A percentile compares a stretch with the other conserved stretches of the same genome.
Evolutionary conservation across 2,113 vertebrate species (phyloP).

Genomic region (Lepidothrix coronata): DNA sequence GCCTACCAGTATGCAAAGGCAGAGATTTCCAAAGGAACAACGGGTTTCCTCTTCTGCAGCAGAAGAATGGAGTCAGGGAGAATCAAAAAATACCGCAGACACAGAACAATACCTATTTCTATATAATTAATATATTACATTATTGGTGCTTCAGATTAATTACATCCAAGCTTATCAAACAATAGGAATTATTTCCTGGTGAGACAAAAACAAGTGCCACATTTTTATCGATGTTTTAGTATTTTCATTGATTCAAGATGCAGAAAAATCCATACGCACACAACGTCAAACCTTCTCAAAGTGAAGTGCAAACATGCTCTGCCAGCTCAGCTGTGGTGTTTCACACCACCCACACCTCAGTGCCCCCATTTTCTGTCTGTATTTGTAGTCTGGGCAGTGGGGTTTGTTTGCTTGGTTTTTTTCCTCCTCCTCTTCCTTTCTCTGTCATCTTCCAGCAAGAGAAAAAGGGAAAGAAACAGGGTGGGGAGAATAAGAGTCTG

Average conservation of each 20-base stretch:
- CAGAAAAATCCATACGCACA: not conserved
- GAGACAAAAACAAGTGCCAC: not conserved
- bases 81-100: not conserved
- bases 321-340: not conserved
- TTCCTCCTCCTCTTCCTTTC: not conserved
- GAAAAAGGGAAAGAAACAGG: not conserved
- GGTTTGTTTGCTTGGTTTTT: not conserved
- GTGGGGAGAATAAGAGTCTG: not conserved
- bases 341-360: not conserved
- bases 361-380: not conserved
- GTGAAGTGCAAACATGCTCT: not conserved
- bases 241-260: conserved; percentile 7
- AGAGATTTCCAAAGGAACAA: not conserved
- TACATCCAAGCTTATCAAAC: not conserved
- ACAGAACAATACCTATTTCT: not conserved
- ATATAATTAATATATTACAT: not conserved
- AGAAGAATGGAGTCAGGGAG: not conserved
- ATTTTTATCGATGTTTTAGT: not conserved
- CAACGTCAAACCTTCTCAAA: not conserved
- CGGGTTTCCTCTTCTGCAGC: not conserved
- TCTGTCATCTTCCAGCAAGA: not conserved
- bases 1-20: not conserved
- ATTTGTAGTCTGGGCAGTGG: not conserved
- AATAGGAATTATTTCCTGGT: not conserved
- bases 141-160: not conserved